Evolutionary conservation across 1,140 invertebrate genomes (phyloP).

Genomic region (Bathynomus jamesi): DNA sequence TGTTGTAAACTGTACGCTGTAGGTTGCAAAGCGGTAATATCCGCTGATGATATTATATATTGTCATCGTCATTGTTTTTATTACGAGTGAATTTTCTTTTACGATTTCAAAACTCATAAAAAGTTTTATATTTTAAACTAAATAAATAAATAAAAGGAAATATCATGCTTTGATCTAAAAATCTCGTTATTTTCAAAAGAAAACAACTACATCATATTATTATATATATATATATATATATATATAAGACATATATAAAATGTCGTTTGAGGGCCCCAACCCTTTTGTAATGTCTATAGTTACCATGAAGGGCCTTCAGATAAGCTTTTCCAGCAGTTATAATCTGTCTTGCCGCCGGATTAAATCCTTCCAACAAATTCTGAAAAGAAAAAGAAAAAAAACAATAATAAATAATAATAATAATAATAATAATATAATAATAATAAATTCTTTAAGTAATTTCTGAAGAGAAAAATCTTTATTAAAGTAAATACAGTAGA

Average conservation of each 20-base stretch:
- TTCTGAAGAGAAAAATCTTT: conserved; percentile 63
- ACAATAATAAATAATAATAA: conserved; percentile 53
- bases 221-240: not conserved
- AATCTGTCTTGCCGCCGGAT: conserved; percentile 80
- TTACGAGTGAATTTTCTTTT: too few relatives aligned
- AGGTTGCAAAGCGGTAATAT: too few relatives aligned
- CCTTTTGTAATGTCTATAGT: not conserved
- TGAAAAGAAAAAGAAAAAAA: conserved; percentile 47
- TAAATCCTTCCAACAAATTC: conserved; percentile 92
- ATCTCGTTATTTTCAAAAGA: too few relatives aligned
- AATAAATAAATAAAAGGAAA: too few relatives aligned
- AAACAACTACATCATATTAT: not conserved
- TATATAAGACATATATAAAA: too few relatives aligned
- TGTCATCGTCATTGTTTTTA: too few relatives aligned
- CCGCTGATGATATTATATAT: too few relatives aligned
- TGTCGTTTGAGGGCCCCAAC: not conserved
- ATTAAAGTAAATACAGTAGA: too few relatives aligned
- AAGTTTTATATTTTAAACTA: too few relatives aligned
- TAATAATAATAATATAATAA: conserved; percentile 80
- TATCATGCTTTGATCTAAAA: too few relatives aligned
- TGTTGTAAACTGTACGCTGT: too few relatives aligned
- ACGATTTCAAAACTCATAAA: too few relatives aligned
- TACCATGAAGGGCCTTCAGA: conserved; percentile 81
- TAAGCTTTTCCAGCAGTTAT: conserved; percentile 87
- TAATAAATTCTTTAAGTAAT: conserved; percentile 90